Base-by-base conservation (phyloP, 2,113 vertebrate species). In the Onychostoma macrolepis region DNA sequence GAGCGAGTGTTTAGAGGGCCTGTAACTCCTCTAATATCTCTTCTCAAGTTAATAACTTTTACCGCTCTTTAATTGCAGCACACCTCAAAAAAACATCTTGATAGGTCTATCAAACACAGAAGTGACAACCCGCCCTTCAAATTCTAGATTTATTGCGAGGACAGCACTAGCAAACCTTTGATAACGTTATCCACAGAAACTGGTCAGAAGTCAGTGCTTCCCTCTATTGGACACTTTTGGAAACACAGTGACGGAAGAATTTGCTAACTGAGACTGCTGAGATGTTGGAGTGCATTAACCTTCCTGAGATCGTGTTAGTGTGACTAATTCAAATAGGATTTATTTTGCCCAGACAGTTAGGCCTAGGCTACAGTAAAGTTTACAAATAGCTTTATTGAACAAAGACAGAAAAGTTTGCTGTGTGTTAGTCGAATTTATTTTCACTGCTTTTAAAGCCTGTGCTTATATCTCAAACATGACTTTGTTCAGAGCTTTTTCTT, bases 221-320 rank as follows among this genome's bases (percentile, higher is more conserved):
- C 90, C 84, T 89, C 90, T 91, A 89, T 90, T 65, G 90, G 84
- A 50, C 53, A 48, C 36, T 89, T 45, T 13, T 2, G 28, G 61
- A 50, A 88, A 83, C 48, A 24, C 76, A 56, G 74, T 61, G 56
- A 26, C 5, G 8, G 26, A 7, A 19, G 65, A 69, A 8, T 33
- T 17, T 13, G 38, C 12, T 3, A 26, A 45, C 24, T 13, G 24
- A 26, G 41, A 17, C 63, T 67, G 36, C 71, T 74, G n/a, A 67
- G 26, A 67, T 2, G 13, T 15, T 24, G 36, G 19, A n/a, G 71
- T 41, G 71, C 71, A 41, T 41, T 74, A n/a, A 76, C 41, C 72
- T 74, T 74, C 21, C 36, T 48, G 21, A 3, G 21, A 75, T 75
- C 24, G 11, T 76, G n/a, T 45, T 17, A 76, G 72, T 76, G 41